Evolutionary conservation across 2,888 invertebrate species (phyloP).

Genomic region (Leucoma salicis): DNA sequence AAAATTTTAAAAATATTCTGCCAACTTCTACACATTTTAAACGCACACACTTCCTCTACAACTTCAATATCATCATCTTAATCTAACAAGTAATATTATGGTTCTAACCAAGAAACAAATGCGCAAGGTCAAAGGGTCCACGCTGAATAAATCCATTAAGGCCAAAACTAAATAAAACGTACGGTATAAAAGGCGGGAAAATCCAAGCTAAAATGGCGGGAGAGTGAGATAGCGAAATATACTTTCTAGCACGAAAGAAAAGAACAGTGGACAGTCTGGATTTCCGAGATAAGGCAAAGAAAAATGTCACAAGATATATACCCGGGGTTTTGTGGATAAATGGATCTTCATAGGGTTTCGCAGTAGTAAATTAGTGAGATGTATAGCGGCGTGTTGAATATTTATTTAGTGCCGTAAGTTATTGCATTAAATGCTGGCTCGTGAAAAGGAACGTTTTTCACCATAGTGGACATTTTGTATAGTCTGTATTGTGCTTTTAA

Average conservation of each 20-base stretch:
- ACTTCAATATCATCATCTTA: slow-evolving; percentile 13
- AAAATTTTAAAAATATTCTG: too few species aligned
- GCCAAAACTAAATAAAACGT: slow-evolving; percentile 77
- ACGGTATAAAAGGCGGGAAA: slow-evolving; percentile 57
- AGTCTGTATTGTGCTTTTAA: too few species aligned
- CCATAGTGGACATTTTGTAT: too few species aligned
- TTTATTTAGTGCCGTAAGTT: slow-evolving; percentile 72
- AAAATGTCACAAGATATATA: slow-evolving; percentile 79
- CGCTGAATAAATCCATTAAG: slow-evolving; percentile 72
- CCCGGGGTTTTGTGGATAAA: slow-evolving; percentile 64
- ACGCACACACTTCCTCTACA: slow-evolving; percentile 6
- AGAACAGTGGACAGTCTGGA: slow-evolving; percentile 58
- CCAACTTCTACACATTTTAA: slow-evolving; percentile 15
- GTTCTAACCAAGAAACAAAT: slow-evolving; percentile 40
- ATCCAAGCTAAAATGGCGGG: slow-evolving; percentile 55
- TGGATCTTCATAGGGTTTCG: slow-evolving; percentile 76
- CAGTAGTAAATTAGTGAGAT: slow-evolving; percentile 79
- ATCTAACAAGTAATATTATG: slow-evolving; percentile 18
- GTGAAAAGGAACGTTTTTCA: slow-evolving; percentile 18
- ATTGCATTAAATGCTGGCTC: slow-evolving; percentile 34
- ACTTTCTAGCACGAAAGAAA: slow-evolving; percentile 25
- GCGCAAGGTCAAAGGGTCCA: slow-evolving; percentile 66
- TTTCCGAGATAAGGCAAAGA: slow-evolving; percentile 73
- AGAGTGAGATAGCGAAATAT: slow-evolving; percentile 39
- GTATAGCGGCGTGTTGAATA: slow-evolving; percentile 72